Conservation (phyloP, 2,888 invertebrate species). For the Omphaloscelis lunosa region DNA sequence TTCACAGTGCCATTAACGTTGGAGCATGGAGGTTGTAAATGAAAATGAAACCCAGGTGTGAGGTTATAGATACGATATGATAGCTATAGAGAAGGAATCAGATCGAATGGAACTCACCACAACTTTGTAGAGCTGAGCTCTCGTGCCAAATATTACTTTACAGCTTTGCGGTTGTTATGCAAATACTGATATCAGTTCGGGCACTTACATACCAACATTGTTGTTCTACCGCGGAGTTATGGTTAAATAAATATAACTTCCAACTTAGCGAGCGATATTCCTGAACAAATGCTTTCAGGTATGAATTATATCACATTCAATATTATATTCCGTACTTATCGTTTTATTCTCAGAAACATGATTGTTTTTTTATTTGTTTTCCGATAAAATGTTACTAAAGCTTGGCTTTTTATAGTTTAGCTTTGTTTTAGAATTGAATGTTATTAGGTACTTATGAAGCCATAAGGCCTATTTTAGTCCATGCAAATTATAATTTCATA, state of each 20-base stretch:
- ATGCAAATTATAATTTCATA: conserved; percentile 40
- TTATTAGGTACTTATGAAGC: conserved; percentile 10
- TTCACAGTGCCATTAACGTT: conserved; percentile 46
- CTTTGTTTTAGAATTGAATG: conserved; percentile 8
- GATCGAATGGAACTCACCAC: conserved; percentile 68
- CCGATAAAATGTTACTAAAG: conserved; percentile 4
- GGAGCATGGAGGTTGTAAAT: conserved; percentile 35
- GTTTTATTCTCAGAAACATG: conserved; percentile 19
- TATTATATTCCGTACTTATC: conserved; percentile 27
- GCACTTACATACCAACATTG: conserved; percentile 67
- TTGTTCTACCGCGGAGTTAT: conserved; percentile 66
- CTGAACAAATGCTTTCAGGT: conserved; percentile 42
- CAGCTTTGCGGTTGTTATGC: conserved; percentile 73
- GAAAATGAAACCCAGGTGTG: conserved; percentile 56
- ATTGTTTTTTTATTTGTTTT: conserved; percentile 28
- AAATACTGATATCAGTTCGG: conserved; percentile 70
- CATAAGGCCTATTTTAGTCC: neutral
- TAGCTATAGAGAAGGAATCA: conserved; percentile 42
- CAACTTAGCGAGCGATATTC: conserved; percentile 41
- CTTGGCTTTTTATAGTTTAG: conserved; percentile 16
- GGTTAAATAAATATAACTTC: conserved; percentile 42
- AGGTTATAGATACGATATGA: conserved; percentile 28
- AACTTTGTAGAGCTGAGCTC: conserved; percentile 71
- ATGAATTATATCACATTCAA: conserved; percentile 42
- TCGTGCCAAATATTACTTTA: conserved; percentile 74